These are phyloP conservation scores for Lordiphosa fenestrarum DNA, from an alignment of 2,888 invertebrate genomes.

Conservation along the genomic window DNA sequence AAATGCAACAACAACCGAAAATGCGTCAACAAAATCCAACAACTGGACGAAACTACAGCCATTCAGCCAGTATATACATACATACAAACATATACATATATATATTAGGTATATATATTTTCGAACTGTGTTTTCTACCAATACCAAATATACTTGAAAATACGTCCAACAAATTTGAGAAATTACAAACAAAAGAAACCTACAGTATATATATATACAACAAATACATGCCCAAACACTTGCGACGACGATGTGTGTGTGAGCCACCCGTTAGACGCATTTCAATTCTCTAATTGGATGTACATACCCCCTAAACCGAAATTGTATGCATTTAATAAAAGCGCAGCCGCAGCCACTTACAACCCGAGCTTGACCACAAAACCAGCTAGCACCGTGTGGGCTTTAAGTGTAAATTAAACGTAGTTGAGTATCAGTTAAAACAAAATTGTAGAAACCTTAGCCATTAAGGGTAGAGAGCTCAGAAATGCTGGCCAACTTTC, in stretches of 20 bases:
- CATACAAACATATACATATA: conserved; percentile 54
- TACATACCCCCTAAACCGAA: conserved; percentile 24
- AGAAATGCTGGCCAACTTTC: no score
- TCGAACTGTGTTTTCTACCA: conserved; percentile 70
- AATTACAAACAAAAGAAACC: conserved; percentile 46
- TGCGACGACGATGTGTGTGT: conserved; percentile 15
- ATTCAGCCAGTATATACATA: conserved; percentile 55
- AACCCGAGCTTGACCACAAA: conserved; percentile 53
- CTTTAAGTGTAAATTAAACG: conserved; percentile 58
- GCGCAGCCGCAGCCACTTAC: conserved; percentile 65
- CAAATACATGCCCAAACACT: conserved; percentile 28
- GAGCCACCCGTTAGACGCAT: conserved; percentile 17
- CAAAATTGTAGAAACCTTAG: not conserved
- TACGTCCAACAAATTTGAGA: conserved; percentile 64
- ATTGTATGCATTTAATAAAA: conserved; percentile 69
- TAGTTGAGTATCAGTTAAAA: conserved; percentile 15
- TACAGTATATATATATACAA: conserved; percentile 47
- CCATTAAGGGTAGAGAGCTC: no score
- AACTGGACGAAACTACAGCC: conserved; percentile 47
- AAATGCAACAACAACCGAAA: no score
- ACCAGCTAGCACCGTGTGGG: conserved; percentile 12
- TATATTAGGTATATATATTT: conserved; percentile 58
- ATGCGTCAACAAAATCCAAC: conserved; percentile 13
- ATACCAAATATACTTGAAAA: conserved; percentile 63
- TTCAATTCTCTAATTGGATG: conserved; percentile 6